Percentiles rank a stretch among this genome's conserved stretches.
Evolutionary conservation across 2,888 invertebrate species (phyloP).

Genomic region (Troilus luridus): DNA sequence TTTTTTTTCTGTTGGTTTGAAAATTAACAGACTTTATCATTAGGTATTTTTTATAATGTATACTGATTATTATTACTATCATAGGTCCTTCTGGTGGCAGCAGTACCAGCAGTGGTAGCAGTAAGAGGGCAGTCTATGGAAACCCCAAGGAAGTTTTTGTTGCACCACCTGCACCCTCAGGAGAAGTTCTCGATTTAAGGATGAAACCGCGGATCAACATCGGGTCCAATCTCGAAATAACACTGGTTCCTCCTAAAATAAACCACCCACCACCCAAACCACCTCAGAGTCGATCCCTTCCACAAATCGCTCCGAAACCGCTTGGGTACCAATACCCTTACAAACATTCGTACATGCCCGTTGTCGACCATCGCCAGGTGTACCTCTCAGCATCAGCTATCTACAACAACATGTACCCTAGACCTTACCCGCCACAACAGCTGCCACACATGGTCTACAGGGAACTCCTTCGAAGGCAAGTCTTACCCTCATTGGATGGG

Average conservation of each 20-base stretch:
- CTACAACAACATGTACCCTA: constrained; percentile 62
- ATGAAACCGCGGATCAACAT: constrained; percentile 70
- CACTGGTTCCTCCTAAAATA: constrained; percentile 72
- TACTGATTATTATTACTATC: neutral
- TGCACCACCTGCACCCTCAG: constrained; percentile 63
- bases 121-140: constrained; percentile 78
- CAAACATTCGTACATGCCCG: constrained; percentile 59
- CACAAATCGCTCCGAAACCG: constrained; percentile 34
- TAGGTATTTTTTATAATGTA: neutral
- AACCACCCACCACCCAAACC: neutral
- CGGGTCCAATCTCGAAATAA: constrained; percentile 81
- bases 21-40: neutral
- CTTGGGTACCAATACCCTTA: constrained; percentile 55
- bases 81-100: constrained; percentile 67
- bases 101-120: constrained; percentile 68
- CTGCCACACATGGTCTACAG: constrained; percentile 71
- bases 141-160: constrained; percentile 77
- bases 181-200: constrained; percentile 77
- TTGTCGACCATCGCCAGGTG: constrained; percentile 63
- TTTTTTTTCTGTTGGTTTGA: too few species aligned
- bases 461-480: constrained; percentile 68
- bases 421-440: constrained; percentile 69
- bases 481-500: constrained; percentile 67
- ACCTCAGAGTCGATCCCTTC: constrained; percentile 29
- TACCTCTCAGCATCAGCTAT: constrained; percentile 63